Evolutionary conservation across 2,888 invertebrate species (phyloP), one percentile per base, ranked within the genome.

Genomic region (Aphodius granarius): DNA sequence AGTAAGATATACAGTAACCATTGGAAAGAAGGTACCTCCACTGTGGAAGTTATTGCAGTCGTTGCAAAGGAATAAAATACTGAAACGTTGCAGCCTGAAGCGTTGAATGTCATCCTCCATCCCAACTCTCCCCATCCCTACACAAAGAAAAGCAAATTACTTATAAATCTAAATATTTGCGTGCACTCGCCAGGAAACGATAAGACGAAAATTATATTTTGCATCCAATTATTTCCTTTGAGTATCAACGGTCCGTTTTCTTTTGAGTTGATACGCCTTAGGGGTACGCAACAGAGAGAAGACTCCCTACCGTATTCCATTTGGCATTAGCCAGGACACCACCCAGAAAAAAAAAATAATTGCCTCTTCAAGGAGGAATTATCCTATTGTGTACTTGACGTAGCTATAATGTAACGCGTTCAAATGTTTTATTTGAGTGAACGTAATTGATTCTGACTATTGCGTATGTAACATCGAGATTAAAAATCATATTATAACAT

Each of bases 211-310:
- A 75, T 75, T 75, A 75, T 75, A 75, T 75, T 75, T 66, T 72
- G 75, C 75, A 75, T 75, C 75, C 75, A 75, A 75, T 75, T 75
- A 75, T 75, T 75, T 75, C 75, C 75, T 75, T 75, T 75, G 75
- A 75, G 66, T 63, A 72, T 70, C 74, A 63, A 65, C 63, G 71
- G 63, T 71, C 23, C 65, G 72, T n/a, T 65, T 72, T 72, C 64
- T 66, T 75, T 75, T 71, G 75, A 75, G 66, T 72, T 72, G 75
- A 75, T 72, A 75, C 66, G 66, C 72, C 75, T 66, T 18, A 3
- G 22, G 65, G 75, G 65, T n/a, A 17, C 22, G 66, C 72, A 43
- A 43, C 43, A 43, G 43, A 43, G 43, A 43, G 43, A 43, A 43
- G 43, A 43, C 43, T 43, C 43, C 43, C 43, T 43, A 43, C 43